A percentile compares a stretch with the other conserved stretches of the same genome.
Evolutionary conservation across 2,797 vertebrate genomes (phyloP).

Genomic region (Spondyliosoma cantharus): DNA sequence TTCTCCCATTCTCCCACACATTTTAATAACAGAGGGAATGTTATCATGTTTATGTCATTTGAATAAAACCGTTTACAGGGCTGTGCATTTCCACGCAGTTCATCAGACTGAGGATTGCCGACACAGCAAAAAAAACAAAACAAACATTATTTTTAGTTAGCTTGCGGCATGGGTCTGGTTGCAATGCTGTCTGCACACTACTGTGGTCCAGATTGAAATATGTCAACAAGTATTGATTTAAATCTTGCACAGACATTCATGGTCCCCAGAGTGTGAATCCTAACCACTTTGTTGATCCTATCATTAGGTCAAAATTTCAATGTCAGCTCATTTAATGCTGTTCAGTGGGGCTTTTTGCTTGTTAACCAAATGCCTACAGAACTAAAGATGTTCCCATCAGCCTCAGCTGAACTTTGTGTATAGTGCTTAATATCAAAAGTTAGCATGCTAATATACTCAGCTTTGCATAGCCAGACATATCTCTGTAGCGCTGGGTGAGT

Average conservation of each 20-base stretch:
- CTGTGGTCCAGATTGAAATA: conserved; percentile 28
- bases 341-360: neutral
- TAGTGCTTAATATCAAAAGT: neutral
- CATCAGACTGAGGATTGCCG: conserved; percentile 14
- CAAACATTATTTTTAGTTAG: conserved; percentile 16
- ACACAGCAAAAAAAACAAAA: conserved; percentile 16
- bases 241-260: neutral
- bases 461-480: neutral
- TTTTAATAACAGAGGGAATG: conserved; percentile 32
- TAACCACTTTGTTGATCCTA: neutral
- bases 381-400: neutral
- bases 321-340: neutral
- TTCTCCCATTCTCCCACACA: neutral
- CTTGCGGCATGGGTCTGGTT: neutral
- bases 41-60: conserved; percentile 38
- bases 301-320: neutral
- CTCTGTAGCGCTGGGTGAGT: no score
- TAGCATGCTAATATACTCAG: neutral
- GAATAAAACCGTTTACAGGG: conserved; percentile 29
- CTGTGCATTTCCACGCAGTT: neutral
- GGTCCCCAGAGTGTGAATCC: neutral
- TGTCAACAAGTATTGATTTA: neutral
- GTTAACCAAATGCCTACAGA: neutral
- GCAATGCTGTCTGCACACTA: neutral
- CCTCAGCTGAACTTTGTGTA: neutral